These are phyloP conservation scores for Oeneis ivallda DNA, from an alignment of 2,888 invertebrate genomes.

Conservation along the genomic window DNA sequence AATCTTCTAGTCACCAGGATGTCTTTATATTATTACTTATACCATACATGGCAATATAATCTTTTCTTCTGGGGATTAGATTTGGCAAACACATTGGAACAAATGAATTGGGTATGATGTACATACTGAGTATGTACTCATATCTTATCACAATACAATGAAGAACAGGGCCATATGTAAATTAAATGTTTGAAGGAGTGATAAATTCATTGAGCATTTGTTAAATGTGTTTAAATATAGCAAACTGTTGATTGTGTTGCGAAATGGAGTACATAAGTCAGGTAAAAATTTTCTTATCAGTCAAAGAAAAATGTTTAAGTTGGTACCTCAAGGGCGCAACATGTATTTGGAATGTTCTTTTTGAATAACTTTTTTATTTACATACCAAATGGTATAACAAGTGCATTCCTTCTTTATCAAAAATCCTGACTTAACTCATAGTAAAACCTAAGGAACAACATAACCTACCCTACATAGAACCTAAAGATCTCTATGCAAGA, in stretches of 20 bases:
- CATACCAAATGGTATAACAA: too few species aligned
- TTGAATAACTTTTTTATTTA: too few species aligned
- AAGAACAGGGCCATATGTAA: conserved; percentile 30
- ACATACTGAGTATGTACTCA: conserved; percentile 7
- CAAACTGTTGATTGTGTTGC: conserved; percentile 18
- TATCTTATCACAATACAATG: conserved; percentile 34
- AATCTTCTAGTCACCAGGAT: background rate
- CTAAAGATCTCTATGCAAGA: too few species aligned
- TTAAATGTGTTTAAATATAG: conserved; percentile 31
- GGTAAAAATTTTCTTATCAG: conserved; percentile 20
- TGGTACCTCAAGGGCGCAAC: too few species aligned
- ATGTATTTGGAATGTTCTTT: too few species aligned
- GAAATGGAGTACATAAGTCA: conserved; percentile 20
- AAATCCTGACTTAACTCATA: background rate
- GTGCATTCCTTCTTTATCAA: background rate
- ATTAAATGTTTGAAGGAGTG: conserved; percentile 37
- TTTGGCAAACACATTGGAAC: conserved; percentile 29
- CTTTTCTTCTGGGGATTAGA: conserved; percentile 9
- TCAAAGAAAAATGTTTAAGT: background rate
- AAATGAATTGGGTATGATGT: conserved; percentile 36
- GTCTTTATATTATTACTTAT: background rate
- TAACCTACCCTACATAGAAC: too few species aligned
- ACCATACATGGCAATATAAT: background rate
- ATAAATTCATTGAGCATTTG: conserved; percentile 36
- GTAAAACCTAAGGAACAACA: background rate